A percentile compares a stretch with the other conserved stretches of the same genome.
Conservation (phyloP, 2,888 invertebrate species). For the Panzeria rudis region DNA sequence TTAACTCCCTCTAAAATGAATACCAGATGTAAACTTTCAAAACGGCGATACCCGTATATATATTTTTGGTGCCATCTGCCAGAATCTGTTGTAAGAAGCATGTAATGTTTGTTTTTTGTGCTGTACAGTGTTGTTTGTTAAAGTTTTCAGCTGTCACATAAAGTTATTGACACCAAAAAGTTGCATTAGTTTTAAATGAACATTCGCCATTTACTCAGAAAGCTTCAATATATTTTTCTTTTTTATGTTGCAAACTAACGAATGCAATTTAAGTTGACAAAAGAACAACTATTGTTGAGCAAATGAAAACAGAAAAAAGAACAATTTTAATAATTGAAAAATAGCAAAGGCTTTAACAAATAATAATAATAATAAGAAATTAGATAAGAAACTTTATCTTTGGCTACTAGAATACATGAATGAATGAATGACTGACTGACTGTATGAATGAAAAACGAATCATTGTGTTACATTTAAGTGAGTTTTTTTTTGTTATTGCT, state of each 20-base stretch:
- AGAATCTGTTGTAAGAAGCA: too few relatives aligned
- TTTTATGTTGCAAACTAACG: not conserved
- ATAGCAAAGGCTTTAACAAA: slow-evolving; percentile 50
- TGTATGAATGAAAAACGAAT: slow-evolving; percentile 25
- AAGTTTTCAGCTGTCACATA: not conserved
- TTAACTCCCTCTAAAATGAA: too few relatives aligned
- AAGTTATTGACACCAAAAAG: slow-evolving; percentile 46
- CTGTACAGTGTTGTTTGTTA: too few relatives aligned
- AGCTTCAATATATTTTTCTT: slow-evolving; percentile 2
- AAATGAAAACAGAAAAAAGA: slow-evolving; percentile 40
- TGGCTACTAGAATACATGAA: slow-evolving; percentile 4
- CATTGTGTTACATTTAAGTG: slow-evolving; percentile 47
- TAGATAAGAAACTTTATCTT: slow-evolving; percentile 55
- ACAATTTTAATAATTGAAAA: slow-evolving; percentile 45
- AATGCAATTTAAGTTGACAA: slow-evolving; percentile 32
- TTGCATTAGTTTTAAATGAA: slow-evolving; percentile 20
- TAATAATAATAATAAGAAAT: too few relatives aligned
- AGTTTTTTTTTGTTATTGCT: slow-evolving; percentile 20
- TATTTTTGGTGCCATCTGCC: too few relatives aligned
- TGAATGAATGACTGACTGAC: slow-evolving; percentile 15
- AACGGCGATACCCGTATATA: too few relatives aligned
- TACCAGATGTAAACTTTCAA: too few relatives aligned
- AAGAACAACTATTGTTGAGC: slow-evolving; percentile 25
- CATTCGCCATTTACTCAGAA: not conserved
- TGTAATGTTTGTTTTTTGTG: too few relatives aligned